phyloP scores from a whole-genome alignment of 2,113 vertebrate genomes.

The Addax nasomaculatus region DNA sequence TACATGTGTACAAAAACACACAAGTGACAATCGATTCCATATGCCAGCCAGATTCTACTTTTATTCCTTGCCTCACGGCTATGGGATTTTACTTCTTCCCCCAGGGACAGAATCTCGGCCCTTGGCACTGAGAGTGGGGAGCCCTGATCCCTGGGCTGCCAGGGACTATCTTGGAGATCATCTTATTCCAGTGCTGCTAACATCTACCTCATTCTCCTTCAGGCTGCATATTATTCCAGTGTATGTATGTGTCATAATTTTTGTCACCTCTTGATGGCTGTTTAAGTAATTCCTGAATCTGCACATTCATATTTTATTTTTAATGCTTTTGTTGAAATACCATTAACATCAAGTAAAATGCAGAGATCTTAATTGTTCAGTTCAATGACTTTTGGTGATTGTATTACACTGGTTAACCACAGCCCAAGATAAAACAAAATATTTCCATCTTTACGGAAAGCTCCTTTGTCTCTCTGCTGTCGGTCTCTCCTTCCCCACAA shows the following conservation, averaged over 20 bases:
- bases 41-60: background rate
- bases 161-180: background rate
- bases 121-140: background rate
- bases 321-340: background rate
- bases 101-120: background rate
- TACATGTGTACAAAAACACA: background rate
- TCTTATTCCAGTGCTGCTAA: background rate
- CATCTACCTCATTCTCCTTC: background rate
- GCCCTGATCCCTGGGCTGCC: background rate
- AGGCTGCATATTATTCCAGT: background rate
- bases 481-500: background rate
- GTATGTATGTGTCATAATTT: background rate
- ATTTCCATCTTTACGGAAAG: background rate
- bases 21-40: background rate
- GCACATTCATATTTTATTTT: background rate
- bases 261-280: background rate
- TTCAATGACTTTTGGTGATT: background rate
- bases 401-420: background rate
- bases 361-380: background rate
- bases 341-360: background rate
- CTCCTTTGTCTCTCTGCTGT: background rate
- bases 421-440: background rate
- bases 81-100: background rate
- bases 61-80: background rate
- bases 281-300: background rate